Percentiles rank a stretch among this genome's conserved stretches.
Conservation (phyloP, 2,113 vertebrate genomes). For the Manacus vitellinus region DNA sequence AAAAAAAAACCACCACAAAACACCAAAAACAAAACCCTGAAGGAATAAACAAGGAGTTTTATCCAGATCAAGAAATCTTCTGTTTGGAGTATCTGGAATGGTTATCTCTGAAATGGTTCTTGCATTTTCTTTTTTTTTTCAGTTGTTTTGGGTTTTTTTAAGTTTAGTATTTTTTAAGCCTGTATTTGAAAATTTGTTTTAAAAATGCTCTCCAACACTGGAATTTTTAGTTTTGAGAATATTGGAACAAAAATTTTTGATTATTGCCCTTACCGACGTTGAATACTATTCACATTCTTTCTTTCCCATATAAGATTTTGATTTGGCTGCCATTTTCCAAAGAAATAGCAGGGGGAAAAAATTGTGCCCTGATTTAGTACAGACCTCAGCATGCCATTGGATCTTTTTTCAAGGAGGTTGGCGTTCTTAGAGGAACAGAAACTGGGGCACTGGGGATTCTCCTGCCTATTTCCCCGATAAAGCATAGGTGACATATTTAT, state of each 20-base stretch:
- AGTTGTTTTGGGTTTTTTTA: neutral
- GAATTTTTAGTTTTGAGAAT: neutral
- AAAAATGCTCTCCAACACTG: neutral
- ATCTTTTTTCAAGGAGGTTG: neutral
- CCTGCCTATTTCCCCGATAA: neutral
- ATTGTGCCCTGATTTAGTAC: neutral
- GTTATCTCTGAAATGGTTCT: neutral
- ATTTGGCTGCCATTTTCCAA: neutral
- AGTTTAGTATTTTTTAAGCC: neutral
- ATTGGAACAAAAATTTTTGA: neutral
- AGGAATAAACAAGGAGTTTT: neutral
- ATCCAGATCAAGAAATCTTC: neutral
- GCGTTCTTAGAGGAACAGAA: neutral
- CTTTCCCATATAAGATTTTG: neutral
- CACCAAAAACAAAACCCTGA: neutral
- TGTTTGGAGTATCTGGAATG: neutral
- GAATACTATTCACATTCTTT: neutral
- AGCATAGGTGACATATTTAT: neutral
- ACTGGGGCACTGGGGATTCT: neutral
- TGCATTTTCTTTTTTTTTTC: neutral
- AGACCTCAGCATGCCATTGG: neutral
- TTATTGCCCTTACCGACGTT: neutral
- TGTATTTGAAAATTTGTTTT: neutral
- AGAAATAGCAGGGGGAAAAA: neutral
- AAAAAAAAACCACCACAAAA: neutral